Conservation (phyloP, 2,797 vertebrate genomes). For the Tenualosa thibaudeaui region DNA sequence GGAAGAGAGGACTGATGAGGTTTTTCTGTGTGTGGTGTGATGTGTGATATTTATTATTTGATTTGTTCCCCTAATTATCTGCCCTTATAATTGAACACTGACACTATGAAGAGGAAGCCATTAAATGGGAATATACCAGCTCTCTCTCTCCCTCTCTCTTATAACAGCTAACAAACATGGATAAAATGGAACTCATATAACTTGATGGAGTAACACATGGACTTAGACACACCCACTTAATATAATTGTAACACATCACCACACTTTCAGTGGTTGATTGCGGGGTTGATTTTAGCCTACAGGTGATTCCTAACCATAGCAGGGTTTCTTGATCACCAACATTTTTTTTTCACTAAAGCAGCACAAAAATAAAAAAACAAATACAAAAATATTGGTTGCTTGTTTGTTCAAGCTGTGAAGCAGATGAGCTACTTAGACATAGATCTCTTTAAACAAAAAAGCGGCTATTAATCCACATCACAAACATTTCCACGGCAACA, state of each 20-base stretch:
- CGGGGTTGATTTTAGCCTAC: background rate
- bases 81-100: slow-evolving; percentile 38
- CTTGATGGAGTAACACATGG: background rate
- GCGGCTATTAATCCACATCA: background rate
- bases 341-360: background rate
- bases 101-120: slow-evolving; percentile 25
- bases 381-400: background rate
- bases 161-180: too few species aligned
- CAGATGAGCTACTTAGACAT: background rate
- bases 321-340: background rate
- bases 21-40: slow-evolving; percentile 17
- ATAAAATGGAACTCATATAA: background rate
- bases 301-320: background rate
- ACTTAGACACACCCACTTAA: background rate
- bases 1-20: background rate
- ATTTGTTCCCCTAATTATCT: slow-evolving; percentile 33
- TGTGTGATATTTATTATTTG: slow-evolving; percentile 34
- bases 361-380: background rate
- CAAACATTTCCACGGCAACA: background rate
- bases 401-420: background rate
- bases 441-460: background rate
- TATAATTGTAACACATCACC: background rate
- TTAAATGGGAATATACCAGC: slow-evolving; percentile 31
- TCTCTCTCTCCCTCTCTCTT: background rate
- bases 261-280: background rate